A percentile compares a stretch with the other conserved stretches of the same genome.
These are phyloP conservation scores for Platysteira castanea DNA, from an alignment of 2,113 vertebrate species.

Conservation along the genomic window DNA sequence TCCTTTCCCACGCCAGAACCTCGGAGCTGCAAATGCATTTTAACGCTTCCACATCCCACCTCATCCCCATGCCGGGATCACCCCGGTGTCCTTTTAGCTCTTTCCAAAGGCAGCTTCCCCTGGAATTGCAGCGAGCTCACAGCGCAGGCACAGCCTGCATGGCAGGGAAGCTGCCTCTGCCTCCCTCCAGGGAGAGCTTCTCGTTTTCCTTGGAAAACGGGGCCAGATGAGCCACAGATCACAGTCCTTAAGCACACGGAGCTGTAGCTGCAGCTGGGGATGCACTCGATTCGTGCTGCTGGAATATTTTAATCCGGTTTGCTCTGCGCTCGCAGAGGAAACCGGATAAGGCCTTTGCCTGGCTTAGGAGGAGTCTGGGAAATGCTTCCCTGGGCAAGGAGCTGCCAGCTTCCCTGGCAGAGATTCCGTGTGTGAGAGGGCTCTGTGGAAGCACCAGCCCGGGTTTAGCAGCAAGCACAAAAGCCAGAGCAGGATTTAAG, in stretches of 20 bases:
- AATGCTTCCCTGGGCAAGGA: not conserved
- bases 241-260: not conserved
- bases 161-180: accelerated
- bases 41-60: accelerated
- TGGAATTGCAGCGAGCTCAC: accelerated
- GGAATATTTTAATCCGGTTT: not conserved
- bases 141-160: not conserved
- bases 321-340: accelerated
- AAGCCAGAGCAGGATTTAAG: not conserved
- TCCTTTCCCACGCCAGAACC: accelerated
- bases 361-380: not conserved
- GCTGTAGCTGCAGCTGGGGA: not conserved
- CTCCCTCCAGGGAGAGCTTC: not conserved
- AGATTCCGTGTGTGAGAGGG: accelerated
- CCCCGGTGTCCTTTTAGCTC: not conserved
- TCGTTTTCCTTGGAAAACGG: not conserved
- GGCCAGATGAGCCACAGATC: not conserved
- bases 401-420: not conserved
- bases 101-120: not conserved
- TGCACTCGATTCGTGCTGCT: not conserved
- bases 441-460: not conserved
- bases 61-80: accelerated
- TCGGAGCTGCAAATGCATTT: accelerated
- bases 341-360: not conserved
- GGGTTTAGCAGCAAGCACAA: not conserved